Conservation (phyloP, 2,113 vertebrate species). For the Anser brachyrhynchus region DNA sequence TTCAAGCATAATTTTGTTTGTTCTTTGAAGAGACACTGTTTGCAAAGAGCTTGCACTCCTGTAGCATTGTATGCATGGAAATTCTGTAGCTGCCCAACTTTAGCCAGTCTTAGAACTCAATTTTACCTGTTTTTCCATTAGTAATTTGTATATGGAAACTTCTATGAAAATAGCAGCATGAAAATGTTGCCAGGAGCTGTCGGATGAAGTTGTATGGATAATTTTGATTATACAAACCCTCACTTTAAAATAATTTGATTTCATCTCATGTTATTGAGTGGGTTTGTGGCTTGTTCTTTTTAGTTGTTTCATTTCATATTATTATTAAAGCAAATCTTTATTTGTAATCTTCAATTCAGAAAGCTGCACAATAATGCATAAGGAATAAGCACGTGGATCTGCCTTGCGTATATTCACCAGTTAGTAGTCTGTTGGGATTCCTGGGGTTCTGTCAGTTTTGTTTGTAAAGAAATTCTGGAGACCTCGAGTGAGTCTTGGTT, state of each 20-base stretch:
- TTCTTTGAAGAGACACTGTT: background rate
- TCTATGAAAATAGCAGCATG: background rate
- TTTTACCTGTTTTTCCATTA: background rate
- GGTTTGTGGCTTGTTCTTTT: background rate
- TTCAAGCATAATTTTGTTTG: background rate
- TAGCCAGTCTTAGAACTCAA: background rate
- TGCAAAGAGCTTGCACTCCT: background rate
- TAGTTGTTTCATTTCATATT: background rate
- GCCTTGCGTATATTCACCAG: background rate
- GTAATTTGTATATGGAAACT: background rate
- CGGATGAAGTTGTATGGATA: background rate
- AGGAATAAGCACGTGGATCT: background rate
- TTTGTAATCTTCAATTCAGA: background rate
- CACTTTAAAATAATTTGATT: constrained; percentile 4
- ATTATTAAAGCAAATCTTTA: background rate
- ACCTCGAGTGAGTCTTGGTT: background rate
- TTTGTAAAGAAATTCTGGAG: background rate
- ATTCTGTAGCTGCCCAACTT: background rate
- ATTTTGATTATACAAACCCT: constrained; percentile 2
- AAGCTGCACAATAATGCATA: background rate
- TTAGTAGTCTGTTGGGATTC: background rate
- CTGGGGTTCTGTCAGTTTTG: background rate
- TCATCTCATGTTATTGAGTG: background rate
- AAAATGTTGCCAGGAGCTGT: background rate
- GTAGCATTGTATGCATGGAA: background rate